Conservation (phyloP, 2,113 vertebrate species). For the Tylochromis polylepis region DNA sequence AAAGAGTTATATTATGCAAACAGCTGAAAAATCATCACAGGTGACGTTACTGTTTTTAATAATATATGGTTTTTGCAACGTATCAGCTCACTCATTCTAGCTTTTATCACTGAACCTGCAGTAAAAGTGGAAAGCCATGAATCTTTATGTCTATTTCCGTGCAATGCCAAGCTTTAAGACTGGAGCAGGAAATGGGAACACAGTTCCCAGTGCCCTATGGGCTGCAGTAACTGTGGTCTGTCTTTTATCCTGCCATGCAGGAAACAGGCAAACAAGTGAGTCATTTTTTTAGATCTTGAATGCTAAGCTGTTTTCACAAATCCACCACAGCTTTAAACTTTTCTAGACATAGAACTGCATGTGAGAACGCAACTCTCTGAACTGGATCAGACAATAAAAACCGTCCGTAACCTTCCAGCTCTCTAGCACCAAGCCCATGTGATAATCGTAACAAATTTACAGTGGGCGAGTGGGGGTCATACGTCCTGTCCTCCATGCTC, state of each 20-base stretch:
- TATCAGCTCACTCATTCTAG: not conserved
- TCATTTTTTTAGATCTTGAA: not conserved
- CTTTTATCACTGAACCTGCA: not conserved
- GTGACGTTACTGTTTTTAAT: not conserved
- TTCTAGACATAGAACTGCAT: not conserved
- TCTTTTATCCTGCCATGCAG: slow-evolving; percentile 21
- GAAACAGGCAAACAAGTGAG: not conserved
- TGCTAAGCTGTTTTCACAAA: not conserved
- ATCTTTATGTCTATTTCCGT: slow-evolving; percentile 53
- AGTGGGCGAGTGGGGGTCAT: not conserved
- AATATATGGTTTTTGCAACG: not conserved
- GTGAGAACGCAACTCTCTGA: not conserved
- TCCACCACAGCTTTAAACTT: not conserved
- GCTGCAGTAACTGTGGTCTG: slow-evolving; percentile 36
- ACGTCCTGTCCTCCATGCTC: not conserved
- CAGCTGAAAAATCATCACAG: not conserved
- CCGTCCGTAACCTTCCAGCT: not conserved
- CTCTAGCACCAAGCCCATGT: not conserved
- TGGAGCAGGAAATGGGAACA: slow-evolving; percentile 54
- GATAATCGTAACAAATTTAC: not conserved
- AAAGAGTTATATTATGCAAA: not conserved
- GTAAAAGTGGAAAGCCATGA: slow-evolving; percentile 45
- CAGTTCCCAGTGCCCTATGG: slow-evolving; percentile 4
- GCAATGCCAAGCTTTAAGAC: slow-evolving; percentile 28
- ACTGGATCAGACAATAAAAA: not conserved